Base-by-base conservation (phyloP, 2,797 vertebrate species). In the Manis pentadactyla region DNA sequence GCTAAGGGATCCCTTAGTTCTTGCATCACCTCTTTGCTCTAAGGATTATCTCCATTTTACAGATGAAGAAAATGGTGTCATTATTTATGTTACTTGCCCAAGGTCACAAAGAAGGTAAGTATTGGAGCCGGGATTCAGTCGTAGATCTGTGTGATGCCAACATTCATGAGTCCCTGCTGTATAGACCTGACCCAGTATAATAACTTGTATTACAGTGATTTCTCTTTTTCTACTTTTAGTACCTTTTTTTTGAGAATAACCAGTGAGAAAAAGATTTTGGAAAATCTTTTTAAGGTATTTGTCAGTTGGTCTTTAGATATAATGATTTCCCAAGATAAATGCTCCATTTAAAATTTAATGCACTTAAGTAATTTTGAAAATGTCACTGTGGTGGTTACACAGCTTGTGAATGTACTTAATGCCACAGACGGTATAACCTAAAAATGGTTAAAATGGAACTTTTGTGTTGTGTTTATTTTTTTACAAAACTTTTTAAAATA, bases 331-430 rank as follows among this genome's bases (percentile, higher is more conserved):
- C 77, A n/a, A 87, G 7, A 87, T 87, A 21, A 95, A 31, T 92
- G 79, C 13, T 69, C 17, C 49, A 55, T 84, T 92, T 96, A 63
- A 82, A 68, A 79, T 97, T 79, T 68, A 95, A 93, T 37, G 46
- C 7, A 75, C 39, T 31, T 51, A 39, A 75, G 13, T 42, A 55
- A 63, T 49, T 93, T 95, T 84, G 23, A 25, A 87, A 96, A 25
- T 79, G 27, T 71, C 34, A 18, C 34, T 69, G 1, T 59, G 5
- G 25, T 89, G 14, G 8, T 78, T 66, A 5, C 5, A 42, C 9
- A 49, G 42, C 66, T 14, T 90, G 21, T 86, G 42, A 64, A 49
- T 68, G 34, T 25, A 39, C 57, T 61, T 83, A 61, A 19, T 73
- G 77, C 63, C 27, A 31, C 23, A 73, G 39, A 77, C 14, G 53